Conservation (phyloP, 2,888 invertebrate species). For the Brachypalpus laphriformis region DNA sequence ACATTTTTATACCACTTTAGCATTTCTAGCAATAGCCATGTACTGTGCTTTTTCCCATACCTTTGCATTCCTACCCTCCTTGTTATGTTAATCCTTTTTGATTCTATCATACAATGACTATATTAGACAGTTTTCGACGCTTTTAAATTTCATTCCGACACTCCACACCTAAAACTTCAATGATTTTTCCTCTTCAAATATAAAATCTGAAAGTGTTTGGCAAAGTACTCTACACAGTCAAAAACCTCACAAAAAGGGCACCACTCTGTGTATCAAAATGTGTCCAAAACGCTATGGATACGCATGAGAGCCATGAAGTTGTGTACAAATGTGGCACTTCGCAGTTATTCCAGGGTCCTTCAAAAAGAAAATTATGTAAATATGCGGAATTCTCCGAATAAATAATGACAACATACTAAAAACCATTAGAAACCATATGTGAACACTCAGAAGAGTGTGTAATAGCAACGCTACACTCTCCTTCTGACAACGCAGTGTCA, state of each 20-base stretch:
- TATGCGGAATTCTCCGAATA: slow-evolving; percentile 16
- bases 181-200: background rate
- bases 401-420: slow-evolving; percentile 52
- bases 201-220: background rate
- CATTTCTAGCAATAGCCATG: no score
- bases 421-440: slow-evolving; percentile 35
- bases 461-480: slow-evolving; percentile 11
- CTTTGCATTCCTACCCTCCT: no score
- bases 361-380: slow-evolving; percentile 43
- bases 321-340: slow-evolving; percentile 21
- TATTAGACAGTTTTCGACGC: no score
- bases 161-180: background rate
- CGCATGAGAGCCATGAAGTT: slow-evolving; percentile 35
- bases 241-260: slow-evolving; percentile 22
- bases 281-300: background rate
- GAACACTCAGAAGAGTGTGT: slow-evolving; percentile 24
- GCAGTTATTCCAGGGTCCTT: slow-evolving; percentile 33
- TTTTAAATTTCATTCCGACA: no score
- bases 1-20: no score
- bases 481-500: background rate
- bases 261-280: slow-evolving; percentile 11
- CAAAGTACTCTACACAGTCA: slow-evolving; percentile 18
- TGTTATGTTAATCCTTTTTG: no score
- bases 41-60: no score
- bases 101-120: no score